Conservation (phyloP, 2,113 vertebrate species). For the Boulengeromyrus knoepffleri region DNA sequence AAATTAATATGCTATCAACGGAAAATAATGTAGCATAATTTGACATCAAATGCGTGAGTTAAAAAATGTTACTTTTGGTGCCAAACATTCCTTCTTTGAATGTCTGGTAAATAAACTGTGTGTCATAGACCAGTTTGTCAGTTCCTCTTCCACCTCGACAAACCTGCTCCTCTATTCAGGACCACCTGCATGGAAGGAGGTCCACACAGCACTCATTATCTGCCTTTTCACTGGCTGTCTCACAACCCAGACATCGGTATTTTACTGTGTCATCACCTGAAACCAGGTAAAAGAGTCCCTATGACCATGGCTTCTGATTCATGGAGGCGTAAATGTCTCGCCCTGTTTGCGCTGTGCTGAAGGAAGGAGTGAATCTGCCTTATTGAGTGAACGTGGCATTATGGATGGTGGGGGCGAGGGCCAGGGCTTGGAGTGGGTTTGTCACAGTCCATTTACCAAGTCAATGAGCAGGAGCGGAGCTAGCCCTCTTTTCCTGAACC, state of each 20-base stretch:
- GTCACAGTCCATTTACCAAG: conserved; percentile 25
- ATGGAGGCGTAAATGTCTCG: neutral
- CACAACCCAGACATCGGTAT: neutral
- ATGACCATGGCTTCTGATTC: neutral
- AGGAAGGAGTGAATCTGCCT: neutral
- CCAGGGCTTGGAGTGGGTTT: neutral
- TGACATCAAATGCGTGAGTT: neutral
- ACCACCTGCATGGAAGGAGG: neutral
- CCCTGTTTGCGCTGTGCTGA: conserved; percentile 4
- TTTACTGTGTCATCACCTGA: conserved; percentile 20
- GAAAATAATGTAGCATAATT: neutral
- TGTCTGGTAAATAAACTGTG: conserved; percentile 7
- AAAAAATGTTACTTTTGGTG: neutral
- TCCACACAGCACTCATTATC: neutral
- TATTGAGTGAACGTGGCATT: neutral
- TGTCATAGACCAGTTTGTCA: neutral
- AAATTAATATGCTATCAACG: neutral
- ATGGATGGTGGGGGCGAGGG: neutral
- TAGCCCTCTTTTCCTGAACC: neutral
- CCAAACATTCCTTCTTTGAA: neutral
- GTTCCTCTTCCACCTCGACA: neutral
- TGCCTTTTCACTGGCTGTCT: conserved; percentile 6
- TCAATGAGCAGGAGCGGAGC: neutral
- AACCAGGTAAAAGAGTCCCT: conserved; percentile 7
- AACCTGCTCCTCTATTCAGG: neutral